phyloP scores from a whole-genome alignment of 1,140 invertebrate genomes.

The Cataglyphis hispanica region DNA sequence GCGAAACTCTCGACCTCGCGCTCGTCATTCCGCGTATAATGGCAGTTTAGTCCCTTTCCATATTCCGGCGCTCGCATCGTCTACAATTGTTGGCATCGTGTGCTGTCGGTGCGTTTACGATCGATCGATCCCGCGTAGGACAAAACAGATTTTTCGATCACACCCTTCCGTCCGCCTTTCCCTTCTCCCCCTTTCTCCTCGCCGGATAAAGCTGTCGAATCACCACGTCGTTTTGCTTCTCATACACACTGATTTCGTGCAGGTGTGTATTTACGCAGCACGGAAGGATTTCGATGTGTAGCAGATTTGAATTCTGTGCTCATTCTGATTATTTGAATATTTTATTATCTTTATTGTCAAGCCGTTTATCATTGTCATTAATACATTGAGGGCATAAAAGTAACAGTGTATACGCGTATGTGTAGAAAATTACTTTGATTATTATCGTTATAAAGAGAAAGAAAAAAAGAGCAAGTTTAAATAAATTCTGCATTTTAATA shows the following conservation, averaged over 20 bases:
- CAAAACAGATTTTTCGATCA: slow-evolving; percentile 50
- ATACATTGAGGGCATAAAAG: not conserved
- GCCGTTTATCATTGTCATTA: slow-evolving; percentile 10
- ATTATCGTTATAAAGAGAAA: not conserved
- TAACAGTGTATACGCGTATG: too few relatives aligned
- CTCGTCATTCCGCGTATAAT: slow-evolving; percentile 51
- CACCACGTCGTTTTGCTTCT: not conserved
- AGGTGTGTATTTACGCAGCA: slow-evolving; percentile 19
- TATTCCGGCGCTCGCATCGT: slow-evolving; percentile 37
- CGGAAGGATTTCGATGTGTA: not conserved
- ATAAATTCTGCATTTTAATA: not conserved
- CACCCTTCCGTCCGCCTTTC: not conserved
- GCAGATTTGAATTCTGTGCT: slow-evolving; percentile 14
- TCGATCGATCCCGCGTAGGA: slow-evolving; percentile 21
- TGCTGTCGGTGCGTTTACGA: slow-evolving; percentile 1
- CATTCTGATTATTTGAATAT: not conserved
- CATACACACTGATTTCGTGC: not conserved
- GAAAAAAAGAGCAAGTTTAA: not conserved
- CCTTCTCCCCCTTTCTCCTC: not conserved
- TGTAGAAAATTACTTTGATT: not conserved
- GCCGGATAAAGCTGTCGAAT: slow-evolving; percentile 31
- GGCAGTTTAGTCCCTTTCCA: slow-evolving; percentile 54
- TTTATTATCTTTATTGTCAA: slow-evolving; percentile 10
- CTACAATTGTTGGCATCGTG: slow-evolving; percentile 23
- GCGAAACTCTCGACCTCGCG: slow-evolving; percentile 53